Base-by-base conservation (phyloP, 1,140 invertebrate genomes). In the Magallana angulata region DNA sequence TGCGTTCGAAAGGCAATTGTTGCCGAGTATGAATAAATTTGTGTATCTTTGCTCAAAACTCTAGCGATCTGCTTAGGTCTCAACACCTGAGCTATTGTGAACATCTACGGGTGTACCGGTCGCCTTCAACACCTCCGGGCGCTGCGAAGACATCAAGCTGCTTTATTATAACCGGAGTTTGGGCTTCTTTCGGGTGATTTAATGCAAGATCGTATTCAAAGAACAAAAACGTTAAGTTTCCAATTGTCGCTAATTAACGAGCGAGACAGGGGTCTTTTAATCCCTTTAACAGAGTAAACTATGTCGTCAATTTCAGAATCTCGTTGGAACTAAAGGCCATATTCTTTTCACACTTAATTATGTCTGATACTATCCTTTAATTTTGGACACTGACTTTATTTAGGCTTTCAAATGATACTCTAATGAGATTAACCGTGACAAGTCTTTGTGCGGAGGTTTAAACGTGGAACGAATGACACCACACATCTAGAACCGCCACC, bases 311-410 rank as follows among this genome's bases (percentile, higher is more conserved):
- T 82, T 82, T 57, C 81, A 57, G 56, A 82, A 82, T 57, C 81
- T 56, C 68, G 24, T 76, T 56, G n/a, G 81, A 58, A 58, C 81
- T 57, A 82, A 57, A 57, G 48, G 81, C 81, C 81, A 82, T 82
- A 82, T 82, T 82, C 81, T 82, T 82, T 82, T 82, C 81, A 82
- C 81, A 82, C 81, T 82, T 82, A 82, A 82, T 82, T 82, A 82
- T 82, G 56, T 58, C 57, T 82, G 81, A 18, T 82, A 30, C 56
- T 82, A 58, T 82, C 81, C 81, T 82, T 82, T 82, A 82, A 82
- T 82, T 82, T 82, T 58, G 57, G 81, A 82, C 57, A 82, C 56
- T 82, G 81, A 82, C 81, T 82, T 82, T 58, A 82, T 58, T 58
- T 82, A 82, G 14, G 81, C 81, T 57, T 57, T 57, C 18, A 58